Base-by-base conservation (phyloP, 1,140 invertebrate genomes). In the Papilio dardanus region DNA sequence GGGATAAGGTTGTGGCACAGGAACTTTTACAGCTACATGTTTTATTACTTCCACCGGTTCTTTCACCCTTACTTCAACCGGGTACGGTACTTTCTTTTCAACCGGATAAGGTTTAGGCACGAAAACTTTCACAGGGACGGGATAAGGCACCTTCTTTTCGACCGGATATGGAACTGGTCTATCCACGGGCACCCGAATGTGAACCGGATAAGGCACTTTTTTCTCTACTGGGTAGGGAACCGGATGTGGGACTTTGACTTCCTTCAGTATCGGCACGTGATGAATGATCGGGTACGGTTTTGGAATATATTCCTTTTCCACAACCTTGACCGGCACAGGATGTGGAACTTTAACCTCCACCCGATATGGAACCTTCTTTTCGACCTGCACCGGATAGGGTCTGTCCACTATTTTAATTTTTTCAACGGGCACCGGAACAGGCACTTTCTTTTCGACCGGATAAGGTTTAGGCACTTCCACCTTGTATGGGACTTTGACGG, bases 361-460 rank as follows among this genome's bases (percentile, higher is more conserved):
- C 0, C 95, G 94, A 83, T 95, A 95, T 2, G 95, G 95, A 2
- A 96, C 93, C 83, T 94, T 95, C 83, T 95, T 95, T 78, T 96
- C 96, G 0, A 96, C 95, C 12, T 92, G 93, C 0, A 96, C 95
- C 5, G 94, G 94, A 74, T 94, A 94, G 0, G 95, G 94, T 82
- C 96, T 96, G 79, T 96, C 95, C 0, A 96, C 93, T 1, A 95
- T 88, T 81, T 96, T 95, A 12, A 95, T 91, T 85, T 95, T 95
- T 79, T 96, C 95, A 24, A 96, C 95, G 0, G 95, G 94, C 69
- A 95, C 84, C 0, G 95, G 94, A 71, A 95, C 85, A 6, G 95
- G 94, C 1, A 96, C 94, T 86, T 95, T 95, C 86, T 95, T 95
- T 80, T 96, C 95, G 0, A 96, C 93, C 0, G 92, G 95, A 90